Evolutionary conservation across 2,797 vertebrate species (phyloP), one percentile per base, ranked within the genome.

Genomic region (Etheostoma nigrum): DNA sequence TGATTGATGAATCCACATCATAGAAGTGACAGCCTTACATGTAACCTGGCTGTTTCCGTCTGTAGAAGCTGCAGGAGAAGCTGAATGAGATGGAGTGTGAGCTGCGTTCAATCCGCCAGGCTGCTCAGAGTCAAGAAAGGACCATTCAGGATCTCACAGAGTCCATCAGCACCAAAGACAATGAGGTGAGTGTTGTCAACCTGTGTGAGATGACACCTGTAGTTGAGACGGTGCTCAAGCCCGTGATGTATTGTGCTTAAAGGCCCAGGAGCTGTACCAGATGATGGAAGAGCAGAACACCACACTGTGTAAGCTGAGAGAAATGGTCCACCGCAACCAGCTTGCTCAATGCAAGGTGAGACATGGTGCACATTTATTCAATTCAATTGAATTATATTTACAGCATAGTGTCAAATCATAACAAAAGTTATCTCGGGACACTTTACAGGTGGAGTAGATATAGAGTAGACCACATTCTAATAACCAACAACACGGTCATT

Each of bases 51-150:
- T 4, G 0, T 78, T 1, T 70, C 14, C 15, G 0, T 78, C 5
- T 53, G 21, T 67, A 99, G 98, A 95, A 96, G 90, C 94, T 99
- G 65, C 97, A 98, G 93, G 96, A 97, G 86, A 98, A 96, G 88
- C 89, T 98, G 86, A 93, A 88, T 27, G 97, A 97, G 82, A 94
- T 99, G 96, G 96, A 96, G 92, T 94, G 87, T 27, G 96, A 99
- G 87, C 91, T 99, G 54, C 96, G 95, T 72, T 95, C 95, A 68
- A 94, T 94, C 68, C 96, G 95, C 74, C 96, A 97, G 81, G 93
- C 92, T 0, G 88, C 96, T 1, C 96, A 96, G 80, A 94, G 90
- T 78, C 97, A 98, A 84, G 96, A 97, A 53, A 90, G 87, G 78
- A 95, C 94, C 72, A 96, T 99, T 78, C 96, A 96, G 89, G 96